A percentile compares a stretch with the other conserved stretches of the same genome.
phyloP scores from a whole-genome alignment of 2,113 vertebrate species.

The Perccottus glenii region DNA sequence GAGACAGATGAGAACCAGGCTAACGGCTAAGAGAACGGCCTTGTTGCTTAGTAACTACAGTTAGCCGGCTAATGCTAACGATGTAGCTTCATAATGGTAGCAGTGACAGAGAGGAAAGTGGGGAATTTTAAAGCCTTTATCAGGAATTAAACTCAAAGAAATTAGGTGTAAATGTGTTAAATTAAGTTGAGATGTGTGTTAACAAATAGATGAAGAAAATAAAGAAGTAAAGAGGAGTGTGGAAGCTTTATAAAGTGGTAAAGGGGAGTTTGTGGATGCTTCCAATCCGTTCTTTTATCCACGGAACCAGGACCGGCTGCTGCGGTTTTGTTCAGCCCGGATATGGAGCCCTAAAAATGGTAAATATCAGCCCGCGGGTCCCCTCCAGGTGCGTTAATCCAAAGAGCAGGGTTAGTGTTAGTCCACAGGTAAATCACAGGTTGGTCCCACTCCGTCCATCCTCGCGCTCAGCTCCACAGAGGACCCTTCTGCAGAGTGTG shows the following conservation, averaged over 20 bases:
- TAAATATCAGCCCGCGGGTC: not conserved
- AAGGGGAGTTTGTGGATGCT: not conserved
- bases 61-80: slow-evolving; percentile 18
- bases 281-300: too few relatives aligned
- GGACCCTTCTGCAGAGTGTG: slow-evolving; percentile 11
- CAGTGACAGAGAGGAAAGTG: not conserved
- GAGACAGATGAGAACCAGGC: slow-evolving; percentile 60
- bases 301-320: not conserved
- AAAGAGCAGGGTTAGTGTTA: not conserved
- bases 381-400: not conserved
- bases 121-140: not conserved
- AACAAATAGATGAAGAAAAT: too few relatives aligned
- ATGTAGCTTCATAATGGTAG: not conserved
- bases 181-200: not conserved
- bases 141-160: too few relatives aligned
- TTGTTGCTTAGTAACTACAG: slow-evolving; percentile 58
- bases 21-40: slow-evolving; percentile 42
- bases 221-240: not conserved
- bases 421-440: not conserved
- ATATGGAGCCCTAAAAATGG: not conserved
- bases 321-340: not conserved
- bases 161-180: not conserved
- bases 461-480: slow-evolving; percentile 2
- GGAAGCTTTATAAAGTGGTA: too few relatives aligned
- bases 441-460: not conserved